Evolutionary conservation across 92 coral and sea anemone species (phyloP).

Genomic region (Virgularia gustaviana): DNA sequence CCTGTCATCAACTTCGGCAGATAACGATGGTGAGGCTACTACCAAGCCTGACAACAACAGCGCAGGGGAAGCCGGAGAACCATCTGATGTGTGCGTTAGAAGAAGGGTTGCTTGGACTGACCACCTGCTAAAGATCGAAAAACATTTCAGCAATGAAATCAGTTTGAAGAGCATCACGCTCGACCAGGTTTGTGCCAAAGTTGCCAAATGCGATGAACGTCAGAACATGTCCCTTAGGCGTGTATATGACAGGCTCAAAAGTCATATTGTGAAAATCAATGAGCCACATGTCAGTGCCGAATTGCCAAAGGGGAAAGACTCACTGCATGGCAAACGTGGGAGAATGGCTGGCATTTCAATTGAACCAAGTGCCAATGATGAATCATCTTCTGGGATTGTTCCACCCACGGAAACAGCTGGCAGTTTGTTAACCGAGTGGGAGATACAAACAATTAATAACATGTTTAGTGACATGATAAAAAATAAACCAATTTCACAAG

Average conservation of each 20-base stretch:
- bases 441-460: no score
- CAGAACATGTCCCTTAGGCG: conserved; percentile 15
- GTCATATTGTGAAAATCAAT: no score
- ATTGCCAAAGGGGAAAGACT: no score
- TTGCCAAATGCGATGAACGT: neutral
- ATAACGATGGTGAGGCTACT: neutral
- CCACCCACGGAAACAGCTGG: conserved; percentile 1
- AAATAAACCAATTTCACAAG: conserved; percentile 11
- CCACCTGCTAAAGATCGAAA: neutral
- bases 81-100: neutral
- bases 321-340: no score
- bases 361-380: neutral
- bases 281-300: no score
- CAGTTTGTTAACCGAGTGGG: neutral
- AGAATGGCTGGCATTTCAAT: no score
- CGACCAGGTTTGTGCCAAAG: neutral
- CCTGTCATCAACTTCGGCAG: no score
- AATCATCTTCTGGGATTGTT: neutral
- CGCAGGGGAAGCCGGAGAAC: neutral
- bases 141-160: neutral
- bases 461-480: neutral
- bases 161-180: neutral
- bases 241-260: neutral
- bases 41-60: neutral
- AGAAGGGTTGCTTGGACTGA: neutral